Evolutionary conservation across 2,888 invertebrate genomes (phyloP), one percentile per base, ranked within the genome.

Genomic region (Lithophane ornitopus): DNA sequence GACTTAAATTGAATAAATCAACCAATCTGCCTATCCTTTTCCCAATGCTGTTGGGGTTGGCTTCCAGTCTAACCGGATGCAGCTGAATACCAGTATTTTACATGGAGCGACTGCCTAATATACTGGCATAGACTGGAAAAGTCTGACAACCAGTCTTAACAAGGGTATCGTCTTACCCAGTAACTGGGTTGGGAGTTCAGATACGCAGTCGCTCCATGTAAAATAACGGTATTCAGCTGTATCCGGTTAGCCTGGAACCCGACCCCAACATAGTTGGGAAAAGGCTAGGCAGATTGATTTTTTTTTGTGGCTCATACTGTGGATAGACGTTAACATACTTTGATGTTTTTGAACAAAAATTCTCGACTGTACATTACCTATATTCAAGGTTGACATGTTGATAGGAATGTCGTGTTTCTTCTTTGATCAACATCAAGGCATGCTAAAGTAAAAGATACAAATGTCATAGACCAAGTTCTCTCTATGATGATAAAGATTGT

Each of bases 391-490:
- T 69, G 69, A 59, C 26, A 79, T 22, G 44, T 72, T 81, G 69
- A 69, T 39, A 62, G 61, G 12, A 14, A 69, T 14, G 67, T 74
- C 68, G 71, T 54, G 26, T 49, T 54, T 41, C 12, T 68, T 14
- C 81, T 82, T 81, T 82, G 78, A 74, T 74, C 70, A 71, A 59
- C 63, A 69, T 78, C 34, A 81, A 78, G 63, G 9, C 19, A 56
- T 65, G 70, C 28, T 68, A 68, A 34, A 56, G 14, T 26, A 16
- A 16, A 52, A 58, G 58, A 58, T 22, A 46, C 22, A 41, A 22
- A 58, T 44, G 58, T 81, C 52, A 22, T 14, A 34, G 1, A 62
- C 12, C 49, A 77, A 22, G 22, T 8, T 49, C 19, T 71, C 41
- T 7, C 49, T 61, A n/a, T 44, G 49, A 66, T n/a, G n/a, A n/a